These are phyloP conservation scores for Saccostrea echinata DNA, from an alignment of 1,140 invertebrate genomes.

Conservation along the genomic window DNA sequence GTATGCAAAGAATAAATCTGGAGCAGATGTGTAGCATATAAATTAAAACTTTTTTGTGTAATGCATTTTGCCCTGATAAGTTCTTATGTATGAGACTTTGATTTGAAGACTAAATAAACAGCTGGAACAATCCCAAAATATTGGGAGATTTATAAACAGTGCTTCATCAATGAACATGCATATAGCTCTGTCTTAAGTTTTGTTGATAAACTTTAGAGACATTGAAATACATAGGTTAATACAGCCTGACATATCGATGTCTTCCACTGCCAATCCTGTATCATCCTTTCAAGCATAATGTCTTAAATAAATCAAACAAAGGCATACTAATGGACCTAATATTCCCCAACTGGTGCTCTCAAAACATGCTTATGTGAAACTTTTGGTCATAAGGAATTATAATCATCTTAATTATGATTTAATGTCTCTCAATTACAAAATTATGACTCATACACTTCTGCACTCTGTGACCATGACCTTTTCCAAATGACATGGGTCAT, in stretches of 20 bases:
- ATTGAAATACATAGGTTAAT: neutral
- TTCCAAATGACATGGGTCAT: too few species aligned
- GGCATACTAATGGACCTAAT: too few species aligned
- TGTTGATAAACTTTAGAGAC: slow-evolving; percentile 29
- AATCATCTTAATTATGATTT: too few species aligned
- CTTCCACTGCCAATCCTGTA: neutral
- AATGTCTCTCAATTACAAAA: too few species aligned
- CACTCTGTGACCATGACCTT: too few species aligned
- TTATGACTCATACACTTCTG: too few species aligned
- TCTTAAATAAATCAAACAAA: too few species aligned
- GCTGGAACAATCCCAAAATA: neutral
- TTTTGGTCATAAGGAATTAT: too few species aligned
- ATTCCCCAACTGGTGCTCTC: too few species aligned
- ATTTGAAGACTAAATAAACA: neutral
- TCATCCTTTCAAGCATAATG: too few species aligned
- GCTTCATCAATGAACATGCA: neutral
- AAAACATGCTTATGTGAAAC: too few species aligned
- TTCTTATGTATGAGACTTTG: neutral
- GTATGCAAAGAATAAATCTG: neutral
- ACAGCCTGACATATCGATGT: neutral
- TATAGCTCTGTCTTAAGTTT: neutral
- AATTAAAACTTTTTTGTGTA: neutral
- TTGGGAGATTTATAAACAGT: slow-evolving; percentile 1
- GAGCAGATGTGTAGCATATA: neutral
- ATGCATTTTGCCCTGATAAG: neutral